Evolutionary conservation across 2,888 invertebrate genomes (phyloP).

Genomic region (Parnassius mnemosyne): DNA sequence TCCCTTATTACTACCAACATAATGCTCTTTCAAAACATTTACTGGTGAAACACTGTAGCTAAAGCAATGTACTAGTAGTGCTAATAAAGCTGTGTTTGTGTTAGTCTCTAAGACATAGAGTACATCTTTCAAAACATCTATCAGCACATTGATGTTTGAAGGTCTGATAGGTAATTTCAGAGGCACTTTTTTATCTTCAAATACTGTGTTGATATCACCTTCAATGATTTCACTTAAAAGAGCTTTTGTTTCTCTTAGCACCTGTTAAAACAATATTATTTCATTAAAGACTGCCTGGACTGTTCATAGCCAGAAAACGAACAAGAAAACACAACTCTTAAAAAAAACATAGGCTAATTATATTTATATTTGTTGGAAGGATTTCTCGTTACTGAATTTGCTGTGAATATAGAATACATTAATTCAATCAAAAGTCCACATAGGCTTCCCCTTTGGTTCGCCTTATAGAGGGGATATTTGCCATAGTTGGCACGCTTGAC

Average conservation of each 20-base stretch:
- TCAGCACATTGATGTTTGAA: slow-evolving; percentile 75
- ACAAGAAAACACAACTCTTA: no score
- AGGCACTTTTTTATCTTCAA: slow-evolving; percentile 58
- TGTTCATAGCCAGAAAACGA: no score
- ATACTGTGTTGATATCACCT: slow-evolving; percentile 65
- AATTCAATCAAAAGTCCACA: no score
- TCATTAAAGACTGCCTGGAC: background rate
- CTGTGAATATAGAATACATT: no score
- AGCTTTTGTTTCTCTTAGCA: slow-evolving; percentile 73
- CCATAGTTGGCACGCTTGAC: no score
- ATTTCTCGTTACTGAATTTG: no score
- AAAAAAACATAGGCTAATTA: no score
- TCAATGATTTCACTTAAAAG: slow-evolving; percentile 65
- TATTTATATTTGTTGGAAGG: no score
- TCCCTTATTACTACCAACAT: slow-evolving; percentile 33
- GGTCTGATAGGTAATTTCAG: slow-evolving; percentile 67
- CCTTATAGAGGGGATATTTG: no score
- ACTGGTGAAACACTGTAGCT: slow-evolving; percentile 53
- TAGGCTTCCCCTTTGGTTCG: no score
- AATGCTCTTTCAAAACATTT: slow-evolving; percentile 55
- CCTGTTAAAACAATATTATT: slow-evolving; percentile 54
- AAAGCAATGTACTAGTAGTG: slow-evolving; percentile 73
- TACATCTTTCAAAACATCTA: slow-evolving; percentile 81
- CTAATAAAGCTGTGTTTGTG: slow-evolving; percentile 83
- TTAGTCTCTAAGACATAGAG: slow-evolving; percentile 83